Base-by-base conservation (phyloP, 2,113 vertebrate genomes). In the Mohoua ochrocephala region DNA sequence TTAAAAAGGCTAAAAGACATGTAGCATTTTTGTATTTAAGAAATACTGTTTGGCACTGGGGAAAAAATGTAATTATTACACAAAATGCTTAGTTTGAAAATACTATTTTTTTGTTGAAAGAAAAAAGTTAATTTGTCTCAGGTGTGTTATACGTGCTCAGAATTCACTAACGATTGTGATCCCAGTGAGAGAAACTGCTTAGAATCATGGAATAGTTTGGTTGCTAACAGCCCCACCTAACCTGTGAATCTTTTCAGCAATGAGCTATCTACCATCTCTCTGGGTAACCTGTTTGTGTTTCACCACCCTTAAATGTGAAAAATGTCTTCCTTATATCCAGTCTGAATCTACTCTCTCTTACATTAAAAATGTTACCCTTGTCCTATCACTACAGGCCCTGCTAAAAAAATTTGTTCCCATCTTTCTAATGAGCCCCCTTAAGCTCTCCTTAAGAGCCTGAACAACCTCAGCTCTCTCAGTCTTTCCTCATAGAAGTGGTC, bases 111-210 rank as follows among this genome's bases (percentile, higher is more conserved):
- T 44, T 71, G 8, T 39, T 61, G 26, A 60, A 79, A 69, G 10
- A 42, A 56, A 65, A 24, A 50, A 4, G 1, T 27, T 76, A 22
- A 28, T 31, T 91, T 78, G 26, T 59, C n/a, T 59, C n/a, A 61
- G 14, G 8, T 59, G 17, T 42, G n/a, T 41, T 70, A 30, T 5
- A 63, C 0, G 0, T 33, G 31, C 27, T 89, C 42, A 79, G n/a
- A 71, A 49, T 28, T 74, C 3, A 3, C 23, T 17, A 42, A 11
- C 16, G 47, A 23, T 15, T 23, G 8, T 1, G 17, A 85, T 9
- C 13, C 21, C 39, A 33, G 18, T 23, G 37, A 8, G 23, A 74
- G 41, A 85, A 74, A 74, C 23, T 37, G 60, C 20, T 80, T 28
- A 45, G 28, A 83, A 50, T n/a, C 28, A 31, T 3, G 15, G 18